Conservation (phyloP, 2,113 vertebrate species). For the Plectropomus leopardus region DNA sequence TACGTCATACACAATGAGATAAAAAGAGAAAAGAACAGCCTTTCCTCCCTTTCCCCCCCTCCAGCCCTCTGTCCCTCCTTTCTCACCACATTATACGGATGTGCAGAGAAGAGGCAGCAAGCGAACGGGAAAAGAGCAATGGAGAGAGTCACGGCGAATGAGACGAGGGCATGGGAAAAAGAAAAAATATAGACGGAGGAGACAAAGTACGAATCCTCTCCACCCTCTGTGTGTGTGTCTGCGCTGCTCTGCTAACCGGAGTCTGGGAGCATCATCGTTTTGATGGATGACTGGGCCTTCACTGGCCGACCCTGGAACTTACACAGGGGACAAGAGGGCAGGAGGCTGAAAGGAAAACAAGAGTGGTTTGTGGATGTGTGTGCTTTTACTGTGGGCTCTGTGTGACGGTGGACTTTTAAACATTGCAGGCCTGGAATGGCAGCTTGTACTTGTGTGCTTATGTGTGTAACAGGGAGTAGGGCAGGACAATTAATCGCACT, state of each 20-base stretch:
- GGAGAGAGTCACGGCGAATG: slow-evolving; percentile 49
- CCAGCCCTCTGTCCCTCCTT: slow-evolving; percentile 54
- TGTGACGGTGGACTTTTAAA: slow-evolving; percentile 45
- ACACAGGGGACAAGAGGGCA: slow-evolving; percentile 68
- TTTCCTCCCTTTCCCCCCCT: slow-evolving; percentile 19
- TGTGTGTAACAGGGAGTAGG: too few relatives aligned
- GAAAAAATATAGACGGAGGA: slow-evolving; percentile 47
- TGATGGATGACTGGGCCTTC: slow-evolving; percentile 77
- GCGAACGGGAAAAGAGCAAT: slow-evolving; percentile 53
- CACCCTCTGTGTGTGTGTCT: slow-evolving; percentile 19
- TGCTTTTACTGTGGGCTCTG: slow-evolving; percentile 29
- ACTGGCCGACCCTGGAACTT: slow-evolving; percentile 65
- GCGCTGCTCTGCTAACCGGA: slow-evolving; percentile 42
- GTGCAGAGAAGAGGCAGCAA: slow-evolving; percentile 48
- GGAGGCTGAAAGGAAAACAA: slow-evolving; percentile 69
- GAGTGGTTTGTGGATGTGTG: slow-evolving; percentile 44
- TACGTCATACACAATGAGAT: slow-evolving; percentile 57
- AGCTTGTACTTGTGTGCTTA: slow-evolving; percentile 1
- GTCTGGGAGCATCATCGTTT: slow-evolving; percentile 66
- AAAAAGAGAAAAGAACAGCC: slow-evolving; percentile 55
- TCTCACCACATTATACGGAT: slow-evolving; percentile 66
- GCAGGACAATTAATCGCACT: too few relatives aligned
- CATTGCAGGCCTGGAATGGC: slow-evolving; percentile 27
- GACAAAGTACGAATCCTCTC: slow-evolving; percentile 58
- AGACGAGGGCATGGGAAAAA: slow-evolving; percentile 36